Evolutionary conservation across 2,797 vertebrate species (phyloP), one percentile per base, ranked within the genome.

Genomic region (Botia kubotai): DNA sequence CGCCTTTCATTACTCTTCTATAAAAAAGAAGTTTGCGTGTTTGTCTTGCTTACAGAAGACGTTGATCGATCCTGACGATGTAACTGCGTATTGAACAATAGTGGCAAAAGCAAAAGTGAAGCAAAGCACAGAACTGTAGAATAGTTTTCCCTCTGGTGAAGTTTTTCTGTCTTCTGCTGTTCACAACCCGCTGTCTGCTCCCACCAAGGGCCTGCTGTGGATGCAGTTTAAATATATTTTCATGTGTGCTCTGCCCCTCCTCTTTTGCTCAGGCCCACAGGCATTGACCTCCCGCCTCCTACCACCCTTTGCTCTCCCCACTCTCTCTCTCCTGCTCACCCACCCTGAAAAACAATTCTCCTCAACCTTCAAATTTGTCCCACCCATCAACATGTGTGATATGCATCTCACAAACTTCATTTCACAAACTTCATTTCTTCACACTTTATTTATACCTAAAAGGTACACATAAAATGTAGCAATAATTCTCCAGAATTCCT

Each of bases 221-320:
- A 88, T 90, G 92, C 95, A 96, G 95, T 95, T 98, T 99, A 98
- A 97, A 97, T 99, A 97, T 92, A 87, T 89, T 92, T 92, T 89
- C 91, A 88, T 90, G 66, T 94, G 93, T 91, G 92, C 93, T 93
- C 92, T 91, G 92, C 94, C 95, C 95, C 95, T 63, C 93, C 94
- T 94, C 93, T 79, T 94, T 81, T 80, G 87, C 82, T 88, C 19
- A 81, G 60, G 81, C 83, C 84, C 88, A 86, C 82, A 88, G 39
- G 89, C 87, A 85, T 84, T 65, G 67, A 80, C 82, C 87, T 83
- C 76, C 72, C 58, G 21, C 82, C 90, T 74, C 85, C 83, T 86
- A 84, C 85, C 79, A 78, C 36, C 79, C 19, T 65, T 91, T 86
- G 89, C 77, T 88, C 87, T 85, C 85, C 91, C 89, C 14, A 76